Evolutionary conservation across 1,140 invertebrate species (phyloP).

Genomic region (Drosophila tristis): DNA sequence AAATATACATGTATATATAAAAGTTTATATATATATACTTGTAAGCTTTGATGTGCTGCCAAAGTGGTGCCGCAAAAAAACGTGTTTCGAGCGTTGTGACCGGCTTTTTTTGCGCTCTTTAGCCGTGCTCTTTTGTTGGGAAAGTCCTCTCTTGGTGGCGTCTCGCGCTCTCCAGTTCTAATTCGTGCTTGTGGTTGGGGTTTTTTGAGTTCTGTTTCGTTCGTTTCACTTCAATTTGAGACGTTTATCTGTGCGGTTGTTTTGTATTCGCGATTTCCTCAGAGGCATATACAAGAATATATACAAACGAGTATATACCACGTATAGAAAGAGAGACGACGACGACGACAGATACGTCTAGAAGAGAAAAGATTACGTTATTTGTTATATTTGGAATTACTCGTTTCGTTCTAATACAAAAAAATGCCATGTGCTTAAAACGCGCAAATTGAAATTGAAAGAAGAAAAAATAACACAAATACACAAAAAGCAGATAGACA

Average conservation of each 20-base stretch:
- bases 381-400: constrained; percentile 74
- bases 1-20: constrained; percentile 1
- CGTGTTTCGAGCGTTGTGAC: constrained; percentile 31
- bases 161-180: constrained; percentile 44
- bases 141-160: constrained; percentile 11
- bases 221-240: constrained; percentile 79
- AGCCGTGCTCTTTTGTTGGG: background rate
- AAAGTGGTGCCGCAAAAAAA: constrained; percentile 13
- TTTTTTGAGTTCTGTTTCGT: constrained; percentile 35
- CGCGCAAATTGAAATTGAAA: constrained; percentile 62
- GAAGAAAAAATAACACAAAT: constrained; percentile 20
- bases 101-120: constrained; percentile 39
- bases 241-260: constrained; percentile 79
- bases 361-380: constrained; percentile 36
- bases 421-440: constrained; percentile 66
- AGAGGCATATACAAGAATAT: constrained; percentile 19
- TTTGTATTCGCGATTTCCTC: constrained; percentile 46
- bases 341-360: constrained; percentile 9
- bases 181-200: constrained; percentile 64
- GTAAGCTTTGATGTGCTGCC: constrained; percentile 2
- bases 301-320: constrained; percentile 33
- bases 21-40: constrained; percentile 33
- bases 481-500: constrained; percentile 44
- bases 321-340: constrained; percentile 38
- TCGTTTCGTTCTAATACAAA: constrained; percentile 59